Conservation (phyloP, 2,888 invertebrate genomes). For the Magallana nippona region DNA sequence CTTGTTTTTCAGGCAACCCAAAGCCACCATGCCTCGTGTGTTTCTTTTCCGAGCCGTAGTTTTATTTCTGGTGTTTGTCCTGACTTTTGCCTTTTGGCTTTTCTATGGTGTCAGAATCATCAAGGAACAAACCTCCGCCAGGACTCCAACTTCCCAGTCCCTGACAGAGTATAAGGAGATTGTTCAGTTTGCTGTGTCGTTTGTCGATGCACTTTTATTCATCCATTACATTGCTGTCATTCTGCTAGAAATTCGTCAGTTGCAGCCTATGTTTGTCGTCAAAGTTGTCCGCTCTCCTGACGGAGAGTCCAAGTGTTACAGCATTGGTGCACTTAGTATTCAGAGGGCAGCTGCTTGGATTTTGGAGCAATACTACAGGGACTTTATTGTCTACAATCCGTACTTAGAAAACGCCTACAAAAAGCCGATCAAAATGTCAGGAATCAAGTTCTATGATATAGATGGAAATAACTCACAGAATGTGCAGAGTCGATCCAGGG, state of each 20-base stretch:
- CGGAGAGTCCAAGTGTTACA: conserved; percentile 92
- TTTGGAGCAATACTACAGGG: conserved; percentile 94
- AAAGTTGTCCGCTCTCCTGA: conserved; percentile 95
- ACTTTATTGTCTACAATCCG: conserved; percentile 97
- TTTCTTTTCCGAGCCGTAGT: conserved; percentile 94
- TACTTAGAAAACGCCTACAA: conserved; percentile 82
- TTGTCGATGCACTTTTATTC: conserved; percentile 95
- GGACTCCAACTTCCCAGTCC: conserved; percentile 3
- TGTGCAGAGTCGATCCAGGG: conserved; percentile 73
- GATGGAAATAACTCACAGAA: conserved; percentile 83
- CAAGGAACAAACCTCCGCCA: conserved; percentile 72
- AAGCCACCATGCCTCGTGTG: conserved; percentile 93
- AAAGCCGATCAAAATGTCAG: conserved; percentile 70
- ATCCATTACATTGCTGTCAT: conserved; percentile 96
- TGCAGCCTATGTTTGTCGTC: conserved; percentile 89
- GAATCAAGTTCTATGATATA: conserved; percentile 95
- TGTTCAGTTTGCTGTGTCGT: conserved; percentile 94
- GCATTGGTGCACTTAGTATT: conserved; percentile 87
- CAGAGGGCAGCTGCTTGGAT: conserved; percentile 97
- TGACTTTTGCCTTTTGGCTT: conserved; percentile 98
- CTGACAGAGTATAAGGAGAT: conserved; percentile 86
- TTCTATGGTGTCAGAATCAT: conserved; percentile 94
- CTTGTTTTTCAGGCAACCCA: conserved; percentile 90
- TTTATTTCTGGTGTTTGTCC: conserved; percentile 92
- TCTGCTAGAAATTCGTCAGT: conserved; percentile 94